Conservation (phyloP, 1,140 invertebrate genomes). For the Rhopalosiphum padi region DNA sequence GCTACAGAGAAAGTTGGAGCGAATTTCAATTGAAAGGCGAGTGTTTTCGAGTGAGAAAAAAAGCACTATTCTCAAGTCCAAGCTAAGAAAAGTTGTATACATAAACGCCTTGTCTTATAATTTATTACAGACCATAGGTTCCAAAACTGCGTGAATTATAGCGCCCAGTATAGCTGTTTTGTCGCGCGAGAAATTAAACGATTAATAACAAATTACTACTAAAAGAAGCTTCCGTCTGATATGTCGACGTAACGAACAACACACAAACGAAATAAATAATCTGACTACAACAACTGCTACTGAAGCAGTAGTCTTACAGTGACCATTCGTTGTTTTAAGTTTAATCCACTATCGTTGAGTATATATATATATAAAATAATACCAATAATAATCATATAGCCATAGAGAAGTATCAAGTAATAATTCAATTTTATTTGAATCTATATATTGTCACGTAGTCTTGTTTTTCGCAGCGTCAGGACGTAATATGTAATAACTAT, state of each 20-base stretch:
- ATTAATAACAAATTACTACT: conserved; percentile 42
- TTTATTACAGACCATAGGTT: conserved; percentile 1
- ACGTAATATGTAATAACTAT: too few relatives aligned
- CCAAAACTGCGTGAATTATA: not conserved
- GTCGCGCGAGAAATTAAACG: conserved; percentile 36
- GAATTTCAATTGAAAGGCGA: not conserved
- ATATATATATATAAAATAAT: not conserved
- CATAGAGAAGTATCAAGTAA: too few relatives aligned
- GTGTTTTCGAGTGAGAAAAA: not conserved
- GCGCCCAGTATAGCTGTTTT: not conserved
- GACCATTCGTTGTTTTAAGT: not conserved
- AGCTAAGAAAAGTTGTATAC: not conserved
- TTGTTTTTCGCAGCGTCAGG: not conserved
- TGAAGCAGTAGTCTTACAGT: not conserved
- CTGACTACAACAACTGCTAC: not conserved
- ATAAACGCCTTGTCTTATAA: not conserved
- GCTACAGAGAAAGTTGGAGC: not conserved
- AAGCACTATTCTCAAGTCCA: not conserved
- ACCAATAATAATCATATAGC: not conserved
- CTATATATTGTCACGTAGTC: not conserved
- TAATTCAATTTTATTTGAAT: not conserved
- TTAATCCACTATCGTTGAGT: not conserved
- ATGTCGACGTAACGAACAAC: not conserved
- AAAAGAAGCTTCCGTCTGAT: not conserved
- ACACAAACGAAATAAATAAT: not conserved